phyloP scores from a whole-genome alignment of 1,140 invertebrate genomes.

The Hyposmocoma kahamanoa region DNA sequence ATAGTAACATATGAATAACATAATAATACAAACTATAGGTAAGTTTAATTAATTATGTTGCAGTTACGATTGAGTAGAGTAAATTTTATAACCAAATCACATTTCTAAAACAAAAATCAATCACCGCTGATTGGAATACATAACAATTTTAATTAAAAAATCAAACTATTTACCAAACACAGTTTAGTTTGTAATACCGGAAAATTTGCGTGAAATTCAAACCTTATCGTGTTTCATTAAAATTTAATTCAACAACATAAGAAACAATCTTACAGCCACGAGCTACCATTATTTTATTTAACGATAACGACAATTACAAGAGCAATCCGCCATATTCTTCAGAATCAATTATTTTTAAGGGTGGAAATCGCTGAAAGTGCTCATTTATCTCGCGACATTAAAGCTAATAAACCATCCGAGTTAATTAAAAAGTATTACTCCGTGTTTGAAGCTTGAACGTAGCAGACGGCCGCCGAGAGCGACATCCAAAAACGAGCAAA shows the following conservation, averaged over 20 bases:
- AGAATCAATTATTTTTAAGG: slow-evolving; percentile 37
- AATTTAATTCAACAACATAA: slow-evolving; percentile 44
- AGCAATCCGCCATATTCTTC: slow-evolving; percentile 26
- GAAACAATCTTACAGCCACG: slow-evolving; percentile 11
- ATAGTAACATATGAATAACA: neutral
- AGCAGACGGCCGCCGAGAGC: neutral
- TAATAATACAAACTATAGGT: neutral
- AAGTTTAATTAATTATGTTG: neutral
- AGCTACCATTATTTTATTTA: slow-evolving; percentile 40
- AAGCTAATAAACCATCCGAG: slow-evolving; percentile 61
- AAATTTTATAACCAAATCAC: slow-evolving; percentile 2
- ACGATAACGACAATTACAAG: slow-evolving; percentile 44
- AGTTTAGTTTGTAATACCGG: slow-evolving; percentile 54
- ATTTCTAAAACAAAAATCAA: slow-evolving; percentile 44
- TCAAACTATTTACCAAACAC: slow-evolving; percentile 65
- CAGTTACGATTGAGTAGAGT: neutral
- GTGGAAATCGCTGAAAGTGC: slow-evolving; percentile 34
- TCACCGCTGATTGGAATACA: slow-evolving; percentile 29
- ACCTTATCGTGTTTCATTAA: slow-evolving; percentile 56
- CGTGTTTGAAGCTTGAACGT: neutral
- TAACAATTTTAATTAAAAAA: slow-evolving; percentile 65
- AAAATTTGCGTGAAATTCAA: slow-evolving; percentile 60
- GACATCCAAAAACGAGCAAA: slow-evolving; percentile 27
- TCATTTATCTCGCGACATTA: slow-evolving; percentile 55
- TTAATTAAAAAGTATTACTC: slow-evolving; percentile 62